Evolutionary conservation across 2,797 vertebrate genomes (phyloP).

Genomic region (Phrynocephalus forsythii): DNA sequence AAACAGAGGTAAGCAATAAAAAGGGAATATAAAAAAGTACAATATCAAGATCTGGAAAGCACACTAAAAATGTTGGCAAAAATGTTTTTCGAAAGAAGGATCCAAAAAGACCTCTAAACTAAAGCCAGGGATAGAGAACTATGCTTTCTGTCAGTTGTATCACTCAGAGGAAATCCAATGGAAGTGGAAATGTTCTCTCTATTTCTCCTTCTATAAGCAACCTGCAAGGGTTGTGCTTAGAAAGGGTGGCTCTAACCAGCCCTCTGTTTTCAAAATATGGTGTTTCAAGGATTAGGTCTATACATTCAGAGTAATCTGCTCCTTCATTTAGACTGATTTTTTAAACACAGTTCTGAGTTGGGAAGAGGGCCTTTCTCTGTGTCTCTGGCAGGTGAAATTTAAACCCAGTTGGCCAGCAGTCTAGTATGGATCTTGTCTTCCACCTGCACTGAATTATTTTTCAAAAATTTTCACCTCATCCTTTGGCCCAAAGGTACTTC

Average conservation of each 20-base stretch:
- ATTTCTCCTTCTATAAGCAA: neutral
- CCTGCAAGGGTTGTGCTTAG: neutral
- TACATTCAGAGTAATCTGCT: too few species aligned
- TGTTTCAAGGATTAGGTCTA: neutral
- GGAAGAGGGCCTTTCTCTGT: too few species aligned
- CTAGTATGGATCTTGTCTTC: neutral
- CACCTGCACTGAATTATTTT: too few species aligned
- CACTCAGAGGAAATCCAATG: too few species aligned
- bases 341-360: too few species aligned
- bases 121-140: too few species aligned
- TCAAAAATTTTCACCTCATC: too few species aligned
- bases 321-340: too few species aligned
- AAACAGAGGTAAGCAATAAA: neutral
- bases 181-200: neutral
- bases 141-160: too few species aligned
- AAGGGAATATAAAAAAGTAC: neutral
- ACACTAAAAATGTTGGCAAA: neutral
- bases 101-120: too few species aligned
- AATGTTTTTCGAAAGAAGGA: too few species aligned
- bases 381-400: neutral
- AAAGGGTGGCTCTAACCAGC: neutral
- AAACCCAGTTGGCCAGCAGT: neutral
- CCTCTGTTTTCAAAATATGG: neutral
- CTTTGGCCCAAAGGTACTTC: too few species aligned
- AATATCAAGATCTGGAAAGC: neutral